Evolutionary conservation across 2,888 invertebrate genomes (phyloP).

Genomic region (Dicyrtomina minuta): DNA sequence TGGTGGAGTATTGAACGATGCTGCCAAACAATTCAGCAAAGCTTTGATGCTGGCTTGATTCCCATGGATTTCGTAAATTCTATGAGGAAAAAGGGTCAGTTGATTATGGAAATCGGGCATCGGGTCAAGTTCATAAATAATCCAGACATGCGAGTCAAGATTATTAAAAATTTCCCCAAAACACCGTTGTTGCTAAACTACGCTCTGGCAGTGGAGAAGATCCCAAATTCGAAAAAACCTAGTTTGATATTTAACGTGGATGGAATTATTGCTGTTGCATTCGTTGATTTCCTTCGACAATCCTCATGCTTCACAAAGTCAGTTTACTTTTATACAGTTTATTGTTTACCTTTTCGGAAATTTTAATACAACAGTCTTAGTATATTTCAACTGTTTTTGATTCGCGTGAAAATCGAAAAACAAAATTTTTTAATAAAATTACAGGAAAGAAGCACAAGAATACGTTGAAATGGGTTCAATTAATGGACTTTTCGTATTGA

Average conservation of each 20-base stretch:
- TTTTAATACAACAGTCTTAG: too few relatives aligned
- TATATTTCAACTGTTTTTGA: too few relatives aligned
- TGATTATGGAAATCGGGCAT: constrained; percentile 99
- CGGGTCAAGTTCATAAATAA: constrained; percentile 87
- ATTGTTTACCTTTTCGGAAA: too few relatives aligned
- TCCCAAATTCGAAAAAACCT: constrained; percentile 99
- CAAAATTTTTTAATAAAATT: constrained; percentile 44
- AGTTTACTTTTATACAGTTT: too few relatives aligned
- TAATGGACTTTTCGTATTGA: constrained; percentile 96
- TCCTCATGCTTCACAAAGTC: constrained; percentile 91
- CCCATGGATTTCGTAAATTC: constrained; percentile 97
- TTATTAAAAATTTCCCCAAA: constrained; percentile 90
- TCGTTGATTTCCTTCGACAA: constrained; percentile 93
- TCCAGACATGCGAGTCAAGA: constrained; percentile 96
- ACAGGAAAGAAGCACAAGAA: constrained; percentile 91
- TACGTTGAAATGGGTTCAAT: constrained; percentile 97
- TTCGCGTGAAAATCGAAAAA: too few relatives aligned
- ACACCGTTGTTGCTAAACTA: constrained; percentile 93
- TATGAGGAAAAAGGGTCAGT: constrained; percentile 93
- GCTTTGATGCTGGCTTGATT: constrained; percentile 89
- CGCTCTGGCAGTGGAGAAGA: constrained; percentile 96
- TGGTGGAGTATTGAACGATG: constrained; percentile 96
- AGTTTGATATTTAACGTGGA: constrained; percentile 99
- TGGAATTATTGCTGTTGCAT: constrained; percentile 95
- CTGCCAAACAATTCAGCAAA: constrained; percentile 94